Base-by-base conservation (phyloP, 2,888 invertebrate genomes). In the Erebia aethiops region DNA sequence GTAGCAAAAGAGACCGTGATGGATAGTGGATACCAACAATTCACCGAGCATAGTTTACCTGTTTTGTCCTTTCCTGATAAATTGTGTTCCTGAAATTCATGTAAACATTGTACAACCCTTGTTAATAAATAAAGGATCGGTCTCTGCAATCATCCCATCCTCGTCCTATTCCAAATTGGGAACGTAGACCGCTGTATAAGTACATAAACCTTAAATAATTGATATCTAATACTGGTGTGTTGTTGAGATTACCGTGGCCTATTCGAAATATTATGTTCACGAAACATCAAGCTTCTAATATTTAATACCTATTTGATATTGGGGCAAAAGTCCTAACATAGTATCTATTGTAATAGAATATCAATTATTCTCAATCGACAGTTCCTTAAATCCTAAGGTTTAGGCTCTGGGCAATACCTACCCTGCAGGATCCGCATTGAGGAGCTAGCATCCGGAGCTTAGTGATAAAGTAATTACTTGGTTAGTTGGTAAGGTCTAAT, bases 151-250 rank as follows among this genome's bases (percentile, higher is more conserved):
- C n/a, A 16, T 52, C 52, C 52, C 26, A 14, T 57, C 13, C 26
- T 26, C 26, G 7, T 57, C 57, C 26, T 21, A 57, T 57, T 26
- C 57, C 13, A 26, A 52, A 52, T 52, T 52, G 52, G 52, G 52
- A 13, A 57, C 1, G 56, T 26, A 18, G 21, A 56, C 13, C 11
- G 57, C 18, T 21, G 11, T 9, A n/a, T n/a, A n/a, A n/a, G 2
- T 56, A 57, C 57, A 57, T 57, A 57, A 57, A 57, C 57, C 57
- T 26, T 57, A 26, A 57, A 57, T 57, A 57, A 57, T 57, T 57
- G 57, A 57, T 57, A 26, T 57, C 26, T 57, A 57, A 57, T 57
- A 57, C 26, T 14, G 57, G 26, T 57, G 56, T 26, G 57, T 13
- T 57, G 57, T 26, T 57, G 26, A 21, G 14, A 26, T 57, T 52